Percentiles rank a stretch among this genome's conserved stretches.
phyloP scores from a whole-genome alignment of 2,888 invertebrate genomes.

The Pristionchus entomophagus region DNA sequence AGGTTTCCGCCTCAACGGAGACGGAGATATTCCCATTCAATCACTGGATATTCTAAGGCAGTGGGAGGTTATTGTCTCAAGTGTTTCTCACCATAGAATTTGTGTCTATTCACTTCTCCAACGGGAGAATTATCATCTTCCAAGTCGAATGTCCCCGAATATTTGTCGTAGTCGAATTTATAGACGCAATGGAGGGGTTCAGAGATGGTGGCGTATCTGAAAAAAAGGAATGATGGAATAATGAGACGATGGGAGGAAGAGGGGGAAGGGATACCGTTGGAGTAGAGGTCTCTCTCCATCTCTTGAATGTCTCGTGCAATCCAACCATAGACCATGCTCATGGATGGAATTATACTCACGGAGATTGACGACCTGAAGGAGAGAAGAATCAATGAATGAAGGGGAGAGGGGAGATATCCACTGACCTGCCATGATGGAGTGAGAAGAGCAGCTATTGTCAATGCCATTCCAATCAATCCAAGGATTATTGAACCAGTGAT shows the following conservation, averaged over 20 bases:
- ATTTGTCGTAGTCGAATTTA: constrained; percentile 75
- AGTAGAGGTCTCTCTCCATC: constrained; percentile 71
- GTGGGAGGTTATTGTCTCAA: too few species aligned
- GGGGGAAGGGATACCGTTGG: constrained; percentile 59
- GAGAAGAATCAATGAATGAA: not conserved
- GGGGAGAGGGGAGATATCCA: not conserved
- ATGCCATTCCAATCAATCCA: constrained; percentile 71
- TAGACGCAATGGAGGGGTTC: constrained; percentile 75
- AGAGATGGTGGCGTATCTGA: constrained; percentile 71
- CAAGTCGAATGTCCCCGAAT: constrained; percentile 74
- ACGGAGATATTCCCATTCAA: too few species aligned
- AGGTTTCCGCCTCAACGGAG: not conserved
- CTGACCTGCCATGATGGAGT: constrained; percentile 72
- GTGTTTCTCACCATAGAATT: constrained; percentile 69
- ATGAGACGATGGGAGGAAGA: not conserved
- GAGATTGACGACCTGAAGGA: constrained; percentile 67
- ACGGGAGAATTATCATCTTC: constrained; percentile 75
- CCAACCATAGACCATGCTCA: constrained; percentile 74
- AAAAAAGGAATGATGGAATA: constrained; percentile 17
- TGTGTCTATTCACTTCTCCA: constrained; percentile 74
- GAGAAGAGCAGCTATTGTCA: constrained; percentile 74
- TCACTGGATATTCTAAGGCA: too few species aligned
- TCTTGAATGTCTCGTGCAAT: constrained; percentile 72
- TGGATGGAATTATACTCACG: constrained; percentile 74
- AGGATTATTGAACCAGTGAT: constrained; percentile 66